Conservation (phyloP, 2,113 vertebrate species). For the Trinectes maculatus region DNA sequence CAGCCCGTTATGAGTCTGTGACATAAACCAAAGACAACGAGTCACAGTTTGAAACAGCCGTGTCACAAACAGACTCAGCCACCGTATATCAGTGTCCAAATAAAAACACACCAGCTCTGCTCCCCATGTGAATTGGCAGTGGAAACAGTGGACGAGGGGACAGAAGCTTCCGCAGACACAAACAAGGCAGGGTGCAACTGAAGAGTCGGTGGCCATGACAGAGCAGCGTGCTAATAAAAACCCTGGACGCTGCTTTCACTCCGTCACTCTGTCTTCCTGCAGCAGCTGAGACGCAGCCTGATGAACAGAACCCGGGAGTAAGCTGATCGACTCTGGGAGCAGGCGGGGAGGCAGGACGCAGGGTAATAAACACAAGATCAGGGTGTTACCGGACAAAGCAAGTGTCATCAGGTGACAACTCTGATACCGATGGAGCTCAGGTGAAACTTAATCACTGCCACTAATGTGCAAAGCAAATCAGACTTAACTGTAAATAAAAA, state of each 20-base stretch:
- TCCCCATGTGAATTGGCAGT: conserved; percentile 57
- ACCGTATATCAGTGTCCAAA: conserved; percentile 55
- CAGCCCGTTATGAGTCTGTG: conserved; percentile 36
- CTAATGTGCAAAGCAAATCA: conserved; percentile 17
- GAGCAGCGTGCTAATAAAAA: conserved; percentile 44
- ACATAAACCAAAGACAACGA: conserved; percentile 42
- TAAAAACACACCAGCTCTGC: conserved; percentile 50
- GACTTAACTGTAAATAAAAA: conserved; percentile 27
- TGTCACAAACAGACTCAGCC: conserved; percentile 45
- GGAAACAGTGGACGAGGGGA: conserved; percentile 49
- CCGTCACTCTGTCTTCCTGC: conserved; percentile 33
- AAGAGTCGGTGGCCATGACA: conserved; percentile 22
- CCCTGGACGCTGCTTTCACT: conserved; percentile 23
- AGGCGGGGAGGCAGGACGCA: conserved; percentile 5
- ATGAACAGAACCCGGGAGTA: conserved; percentile 2
- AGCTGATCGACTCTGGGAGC: conserved; percentile 12
- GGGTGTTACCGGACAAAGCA: conserved; percentile 21
- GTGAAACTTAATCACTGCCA: conserved; percentile 41
- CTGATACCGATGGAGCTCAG: conserved; percentile 17
- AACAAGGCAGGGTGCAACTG: conserved; percentile 8
- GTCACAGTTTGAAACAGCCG: conserved; percentile 31
- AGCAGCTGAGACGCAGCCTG: background rate
- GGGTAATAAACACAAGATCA: conserved; percentile 37
- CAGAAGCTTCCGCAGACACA: conserved; percentile 47
- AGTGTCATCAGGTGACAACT: conserved; percentile 31